phyloP scores from a whole-genome alignment of 1,140 invertebrate genomes.

The Galleria mellonella region DNA sequence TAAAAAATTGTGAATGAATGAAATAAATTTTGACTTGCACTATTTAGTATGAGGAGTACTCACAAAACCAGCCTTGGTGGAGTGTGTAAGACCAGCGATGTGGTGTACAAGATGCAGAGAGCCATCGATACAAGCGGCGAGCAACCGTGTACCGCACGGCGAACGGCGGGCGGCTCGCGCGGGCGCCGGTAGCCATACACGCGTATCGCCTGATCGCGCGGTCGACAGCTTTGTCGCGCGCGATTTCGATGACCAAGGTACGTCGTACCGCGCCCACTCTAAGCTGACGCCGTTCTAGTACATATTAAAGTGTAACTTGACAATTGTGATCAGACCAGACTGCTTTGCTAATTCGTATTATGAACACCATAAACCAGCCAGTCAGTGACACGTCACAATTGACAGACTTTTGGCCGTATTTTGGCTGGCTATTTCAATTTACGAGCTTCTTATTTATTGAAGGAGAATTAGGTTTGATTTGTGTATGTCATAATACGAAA shows the following conservation, averaged over 20 bases:
- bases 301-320: too few relatives aligned
- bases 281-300: slow-evolving; percentile 55
- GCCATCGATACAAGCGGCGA: slow-evolving; percentile 58
- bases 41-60: slow-evolving; percentile 14
- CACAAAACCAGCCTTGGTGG: slow-evolving; percentile 48
- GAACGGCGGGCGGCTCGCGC: slow-evolving; percentile 38
- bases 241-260: slow-evolving; percentile 12
- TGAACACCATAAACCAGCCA: too few relatives aligned
- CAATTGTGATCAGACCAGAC: too few relatives aligned
- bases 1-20: too few relatives aligned
- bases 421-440: too few relatives aligned
- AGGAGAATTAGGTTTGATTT: too few relatives aligned
- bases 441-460: too few relatives aligned
- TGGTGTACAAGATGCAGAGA: slow-evolving; percentile 47
- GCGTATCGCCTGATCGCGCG: slow-evolving; percentile 22
- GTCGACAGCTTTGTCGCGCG: slow-evolving; percentile 23
- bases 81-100: slow-evolving; percentile 38
- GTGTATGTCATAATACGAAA: too few relatives aligned
- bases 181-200: slow-evolving; percentile 40
- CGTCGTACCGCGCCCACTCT: slow-evolving; percentile 50
- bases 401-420: too few relatives aligned
- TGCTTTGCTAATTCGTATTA: too few relatives aligned
- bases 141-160: slow-evolving; percentile 35
- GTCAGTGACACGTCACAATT: too few relatives aligned
- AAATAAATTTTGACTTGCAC: too few relatives aligned